A percentile compares a stretch with the other conserved stretches of the same genome.
Conservation (phyloP, 1,140 invertebrate genomes). For the Drosophila tsacasi region DNA sequence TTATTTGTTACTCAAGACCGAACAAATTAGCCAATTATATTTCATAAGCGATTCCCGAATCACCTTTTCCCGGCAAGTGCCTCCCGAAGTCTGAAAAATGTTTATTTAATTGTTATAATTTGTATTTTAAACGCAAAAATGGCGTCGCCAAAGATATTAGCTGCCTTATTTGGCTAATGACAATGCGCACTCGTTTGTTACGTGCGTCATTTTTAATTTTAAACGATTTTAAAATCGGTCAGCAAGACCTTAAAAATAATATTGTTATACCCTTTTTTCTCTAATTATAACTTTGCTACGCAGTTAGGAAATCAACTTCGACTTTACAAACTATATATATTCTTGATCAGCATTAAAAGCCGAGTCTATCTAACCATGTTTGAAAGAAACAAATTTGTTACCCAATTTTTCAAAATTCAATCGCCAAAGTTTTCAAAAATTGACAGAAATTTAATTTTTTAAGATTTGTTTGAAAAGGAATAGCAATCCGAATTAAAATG, state of each 20-base stretch:
- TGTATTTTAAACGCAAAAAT: constrained; percentile 46
- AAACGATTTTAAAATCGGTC: constrained; percentile 31
- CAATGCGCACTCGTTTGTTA: constrained; percentile 36
- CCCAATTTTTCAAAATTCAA: no score
- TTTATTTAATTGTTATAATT: constrained; percentile 60
- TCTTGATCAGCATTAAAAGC: no score
- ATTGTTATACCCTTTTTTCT: no score
- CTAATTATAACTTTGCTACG: no score
- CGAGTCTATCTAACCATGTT: no score
- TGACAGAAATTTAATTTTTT: no score
- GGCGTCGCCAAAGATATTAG: constrained; percentile 11
- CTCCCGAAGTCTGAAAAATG: constrained; percentile 24
- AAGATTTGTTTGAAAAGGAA: no score
- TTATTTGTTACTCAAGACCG: constrained; percentile 30
- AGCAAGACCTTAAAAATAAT: background rate
- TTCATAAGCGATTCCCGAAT: constrained; percentile 55
- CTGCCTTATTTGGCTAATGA: constrained; percentile 35
- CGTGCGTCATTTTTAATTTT: constrained; percentile 36
- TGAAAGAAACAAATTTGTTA: no score
- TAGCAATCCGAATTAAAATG: background rate
- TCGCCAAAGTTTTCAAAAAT: no score
- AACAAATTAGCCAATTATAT: constrained; percentile 68
- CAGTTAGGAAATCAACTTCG: background rate
- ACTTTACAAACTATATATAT: background rate
- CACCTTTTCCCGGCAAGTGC: constrained; percentile 14